Evolutionary conservation across 2,888 invertebrate species (phyloP).

Genomic region (Sturmia bella): DNA sequence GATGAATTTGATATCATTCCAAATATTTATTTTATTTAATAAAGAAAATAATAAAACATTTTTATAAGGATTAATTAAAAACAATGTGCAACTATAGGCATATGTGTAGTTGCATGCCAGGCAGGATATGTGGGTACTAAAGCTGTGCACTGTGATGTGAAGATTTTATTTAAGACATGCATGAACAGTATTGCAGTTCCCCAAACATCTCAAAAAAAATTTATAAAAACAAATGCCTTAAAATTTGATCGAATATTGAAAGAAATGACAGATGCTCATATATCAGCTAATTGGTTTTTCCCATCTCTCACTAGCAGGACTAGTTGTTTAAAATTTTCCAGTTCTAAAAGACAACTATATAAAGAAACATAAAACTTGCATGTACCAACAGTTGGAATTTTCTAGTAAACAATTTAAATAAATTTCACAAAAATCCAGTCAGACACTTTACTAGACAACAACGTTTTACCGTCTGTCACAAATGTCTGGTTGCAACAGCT

Average conservation of each 20-base stretch:
- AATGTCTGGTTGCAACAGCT: constrained; percentile 57
- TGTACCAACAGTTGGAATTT: constrained; percentile 40
- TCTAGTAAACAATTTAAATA: constrained; percentile 46
- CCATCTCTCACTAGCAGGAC: no score
- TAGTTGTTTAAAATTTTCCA: background rate
- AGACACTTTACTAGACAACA: constrained; percentile 59
- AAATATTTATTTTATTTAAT: constrained; percentile 40
- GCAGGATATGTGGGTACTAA: no score
- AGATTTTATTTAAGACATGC: no score
- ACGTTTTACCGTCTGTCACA: constrained; percentile 58
- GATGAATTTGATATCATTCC: constrained; percentile 15
- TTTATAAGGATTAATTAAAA: background rate
- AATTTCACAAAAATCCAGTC: constrained; percentile 24
- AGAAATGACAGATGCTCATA: no score
- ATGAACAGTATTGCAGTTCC: no score
- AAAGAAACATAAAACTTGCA: constrained; percentile 16
- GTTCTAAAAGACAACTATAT: background rate
- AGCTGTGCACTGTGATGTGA: no score
- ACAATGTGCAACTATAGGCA: no score
- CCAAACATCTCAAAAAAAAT: no score
- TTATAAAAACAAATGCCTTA: no score
- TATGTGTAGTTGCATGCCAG: no score
- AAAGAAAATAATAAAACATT: constrained; percentile 13
- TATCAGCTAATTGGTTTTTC: no score
- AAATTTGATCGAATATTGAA: no score